Conservation (phyloP, 2,113 vertebrate genomes). For the Melanostigma gelatinosum region DNA sequence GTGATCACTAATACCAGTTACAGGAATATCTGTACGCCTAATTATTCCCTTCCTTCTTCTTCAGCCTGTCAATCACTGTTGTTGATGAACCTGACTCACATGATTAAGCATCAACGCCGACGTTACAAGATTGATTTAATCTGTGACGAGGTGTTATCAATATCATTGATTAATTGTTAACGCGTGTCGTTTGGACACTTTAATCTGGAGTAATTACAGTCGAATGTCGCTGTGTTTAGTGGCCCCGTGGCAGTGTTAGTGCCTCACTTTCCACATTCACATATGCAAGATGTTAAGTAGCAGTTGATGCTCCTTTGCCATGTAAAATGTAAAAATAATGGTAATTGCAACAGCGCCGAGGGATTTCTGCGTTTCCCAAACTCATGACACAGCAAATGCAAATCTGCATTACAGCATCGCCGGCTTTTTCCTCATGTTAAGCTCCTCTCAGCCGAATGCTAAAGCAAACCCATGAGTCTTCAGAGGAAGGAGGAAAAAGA, state of each 20-base stretch:
- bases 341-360: conserved; percentile 37
- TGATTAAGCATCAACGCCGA: conserved; percentile 38
- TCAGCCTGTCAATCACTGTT: conserved; percentile 58
- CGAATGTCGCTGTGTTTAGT: not conserved
- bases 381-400: conserved; percentile 70
- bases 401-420: conserved; percentile 60
- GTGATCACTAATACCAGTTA: conserved; percentile 83
- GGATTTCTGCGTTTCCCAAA: conserved; percentile 55
- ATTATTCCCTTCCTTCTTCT: conserved; percentile 41
- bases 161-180: conserved; percentile 59
- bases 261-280: conserved; percentile 25
- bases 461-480: conserved; percentile 31
- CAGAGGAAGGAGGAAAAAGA: conserved; percentile 27
- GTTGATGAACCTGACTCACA: conserved; percentile 55
- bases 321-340: conserved; percentile 64
- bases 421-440: conserved; percentile 41
- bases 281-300: conserved; percentile 34
- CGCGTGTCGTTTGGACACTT: conserved; percentile 24
- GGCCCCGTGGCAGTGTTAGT: conserved; percentile 5
- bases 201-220: conserved; percentile 52
- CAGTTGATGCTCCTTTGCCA: conserved; percentile 37
- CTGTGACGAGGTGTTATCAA: conserved; percentile 58
- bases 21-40: conserved; percentile 43
- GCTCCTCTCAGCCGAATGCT: conserved; percentile 28
- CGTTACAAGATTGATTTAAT: conserved; percentile 56